Conservation (phyloP, 2,113 vertebrate genomes). For the Oostethus manadensis region DNA sequence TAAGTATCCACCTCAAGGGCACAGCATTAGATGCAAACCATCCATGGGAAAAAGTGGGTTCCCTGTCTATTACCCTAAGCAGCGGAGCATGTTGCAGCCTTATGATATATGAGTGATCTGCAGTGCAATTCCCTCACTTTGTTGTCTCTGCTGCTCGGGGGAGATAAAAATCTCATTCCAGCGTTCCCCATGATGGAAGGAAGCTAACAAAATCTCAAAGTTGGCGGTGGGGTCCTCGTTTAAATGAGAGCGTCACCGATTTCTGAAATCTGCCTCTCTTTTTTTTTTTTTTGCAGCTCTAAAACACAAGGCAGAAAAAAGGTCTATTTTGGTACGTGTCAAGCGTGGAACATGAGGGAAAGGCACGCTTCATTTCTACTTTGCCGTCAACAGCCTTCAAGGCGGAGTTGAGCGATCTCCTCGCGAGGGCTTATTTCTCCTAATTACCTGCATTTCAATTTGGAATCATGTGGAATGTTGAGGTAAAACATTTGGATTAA, state of each 20-base stretch:
- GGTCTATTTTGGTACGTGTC: slow-evolving; percentile 32
- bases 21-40: slow-evolving; percentile 45
- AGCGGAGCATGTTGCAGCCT: slow-evolving; percentile 55
- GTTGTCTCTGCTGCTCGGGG: slow-evolving; percentile 47
- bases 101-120: slow-evolving; percentile 54
- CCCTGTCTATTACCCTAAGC: slow-evolving; percentile 57
- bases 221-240: slow-evolving; percentile 5
- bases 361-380: slow-evolving; percentile 14
- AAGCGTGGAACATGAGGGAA: slow-evolving; percentile 19
- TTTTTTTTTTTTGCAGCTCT: slow-evolving; percentile 4
- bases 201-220: slow-evolving; percentile 4
- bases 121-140: slow-evolving; percentile 58
- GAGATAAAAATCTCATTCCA: slow-evolving; percentile 32
- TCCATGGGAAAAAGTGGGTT: slow-evolving; percentile 29
- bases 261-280: slow-evolving; percentile 9
- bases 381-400: slow-evolving; percentile 24
- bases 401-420: slow-evolving; percentile 12
- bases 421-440: slow-evolving; percentile 26
- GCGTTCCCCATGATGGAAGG: slow-evolving; percentile 24
- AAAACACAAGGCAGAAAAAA: background rate
- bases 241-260: slow-evolving; percentile 11
- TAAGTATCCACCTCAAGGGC: slow-evolving; percentile 54
- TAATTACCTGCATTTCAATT: slow-evolving; percentile 56
- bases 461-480: slow-evolving; percentile 34
- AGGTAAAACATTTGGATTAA: slow-evolving; percentile 58